These are phyloP conservation scores for Lamprologus tigripictilis DNA, from an alignment of 2,113 vertebrate genomes.

Conservation along the genomic window DNA sequence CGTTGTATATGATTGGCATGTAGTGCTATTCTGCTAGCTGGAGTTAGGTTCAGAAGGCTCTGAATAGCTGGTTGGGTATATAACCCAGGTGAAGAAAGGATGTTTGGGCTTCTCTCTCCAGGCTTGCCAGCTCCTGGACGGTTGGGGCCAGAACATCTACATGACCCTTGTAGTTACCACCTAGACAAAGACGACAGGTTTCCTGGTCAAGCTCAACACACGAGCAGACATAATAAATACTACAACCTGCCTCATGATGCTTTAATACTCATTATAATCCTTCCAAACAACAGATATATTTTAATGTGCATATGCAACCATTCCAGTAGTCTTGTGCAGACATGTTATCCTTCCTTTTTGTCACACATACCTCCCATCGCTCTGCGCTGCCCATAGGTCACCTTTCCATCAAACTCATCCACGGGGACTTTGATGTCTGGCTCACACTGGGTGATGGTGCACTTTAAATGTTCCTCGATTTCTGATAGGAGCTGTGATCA, in stretches of 20 bases:
- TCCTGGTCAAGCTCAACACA: background rate
- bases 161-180: conserved; percentile 89
- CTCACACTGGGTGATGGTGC: conserved; percentile 94
- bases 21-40: background rate
- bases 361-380: conserved; percentile 75
- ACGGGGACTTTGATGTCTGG: conserved; percentile 91
- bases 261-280: background rate
- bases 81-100: conserved; percentile 95
- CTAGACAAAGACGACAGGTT: conserved; percentile 49
- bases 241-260: background rate
- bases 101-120: conserved; percentile 95
- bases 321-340: background rate
- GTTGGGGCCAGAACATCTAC: conserved; percentile 93
- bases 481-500: conserved; percentile 82
- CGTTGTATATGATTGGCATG: background rate
- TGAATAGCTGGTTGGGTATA: conserved; percentile 93
- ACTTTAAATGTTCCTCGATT: conserved; percentile 94
- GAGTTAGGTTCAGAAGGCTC: conserved; percentile 78
- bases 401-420: conserved; percentile 97
- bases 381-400: conserved; percentile 89
- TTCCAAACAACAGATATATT: background rate
- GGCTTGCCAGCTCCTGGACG: conserved; percentile 86
- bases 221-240: background rate
- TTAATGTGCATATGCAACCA: background rate
- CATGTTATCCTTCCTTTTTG: background rate